Conservation (phyloP, 2,797 vertebrate species). For the Molossus alvarezi region DNA sequence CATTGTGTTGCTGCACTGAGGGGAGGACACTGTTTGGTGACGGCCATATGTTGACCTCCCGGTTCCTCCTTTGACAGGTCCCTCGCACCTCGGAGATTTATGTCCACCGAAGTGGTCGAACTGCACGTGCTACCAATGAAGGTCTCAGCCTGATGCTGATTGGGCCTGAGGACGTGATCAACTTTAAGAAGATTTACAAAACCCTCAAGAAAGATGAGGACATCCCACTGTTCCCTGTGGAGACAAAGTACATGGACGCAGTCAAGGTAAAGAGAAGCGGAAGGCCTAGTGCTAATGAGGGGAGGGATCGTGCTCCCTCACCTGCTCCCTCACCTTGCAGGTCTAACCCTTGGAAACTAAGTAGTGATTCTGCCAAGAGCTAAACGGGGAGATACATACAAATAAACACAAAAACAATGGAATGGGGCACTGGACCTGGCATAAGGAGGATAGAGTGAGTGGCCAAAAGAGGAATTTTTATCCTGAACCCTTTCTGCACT, state of each 20-base stretch:
- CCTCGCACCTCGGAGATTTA: conserved; percentile 98
- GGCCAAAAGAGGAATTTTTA: not conserved
- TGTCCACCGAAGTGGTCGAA: conserved; percentile 97
- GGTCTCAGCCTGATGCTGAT: conserved; percentile 96
- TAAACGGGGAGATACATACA: not conserved
- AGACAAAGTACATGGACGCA: conserved; percentile 94
- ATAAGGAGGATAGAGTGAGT: not conserved
- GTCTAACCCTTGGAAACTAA: not conserved
- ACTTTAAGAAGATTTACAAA: conserved; percentile 97
- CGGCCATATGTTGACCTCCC: not conserved
- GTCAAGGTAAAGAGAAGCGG: conserved; percentile 92
- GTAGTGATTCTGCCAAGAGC: not conserved
- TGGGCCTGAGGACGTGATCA: conserved; percentile 96
- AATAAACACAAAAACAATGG: not conserved
- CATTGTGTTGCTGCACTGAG: not conserved
- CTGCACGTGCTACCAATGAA: conserved; percentile 95
- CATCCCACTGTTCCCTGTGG: conserved; percentile 95
- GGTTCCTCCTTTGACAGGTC: conserved; percentile 90
- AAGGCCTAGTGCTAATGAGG: not conserved
- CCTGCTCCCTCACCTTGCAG: not conserved
- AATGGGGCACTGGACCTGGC: too few species aligned
- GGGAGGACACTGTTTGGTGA: not conserved
- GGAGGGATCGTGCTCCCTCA: not conserved
- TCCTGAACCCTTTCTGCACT: not conserved
- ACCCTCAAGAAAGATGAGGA: conserved; percentile 95